Conservation (phyloP, 2,113 vertebrate genomes). For the Coreoperca whiteheadi region DNA sequence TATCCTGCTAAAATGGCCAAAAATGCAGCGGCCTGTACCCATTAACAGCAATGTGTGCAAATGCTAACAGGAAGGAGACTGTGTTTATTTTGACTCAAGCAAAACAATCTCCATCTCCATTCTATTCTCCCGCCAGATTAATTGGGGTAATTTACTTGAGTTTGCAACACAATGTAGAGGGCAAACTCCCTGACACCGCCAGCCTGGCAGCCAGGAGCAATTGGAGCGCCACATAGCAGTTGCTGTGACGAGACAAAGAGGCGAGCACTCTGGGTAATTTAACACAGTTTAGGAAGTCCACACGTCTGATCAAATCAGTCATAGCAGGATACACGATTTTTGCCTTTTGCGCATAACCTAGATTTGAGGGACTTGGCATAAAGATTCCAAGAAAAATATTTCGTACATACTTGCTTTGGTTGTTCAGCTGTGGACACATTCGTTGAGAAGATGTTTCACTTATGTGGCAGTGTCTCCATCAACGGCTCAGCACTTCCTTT, state of each 20-base stretch:
- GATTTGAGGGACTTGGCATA: constrained; percentile 32
- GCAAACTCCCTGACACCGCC: constrained; percentile 67
- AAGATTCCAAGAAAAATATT: background rate
- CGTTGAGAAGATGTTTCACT: constrained; percentile 58
- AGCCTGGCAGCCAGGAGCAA: constrained; percentile 76
- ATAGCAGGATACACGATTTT: constrained; percentile 7
- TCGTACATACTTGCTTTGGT: background rate
- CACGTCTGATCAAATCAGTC: constrained; percentile 60
- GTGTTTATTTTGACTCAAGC: constrained; percentile 74
- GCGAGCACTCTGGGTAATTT: constrained; percentile 72
- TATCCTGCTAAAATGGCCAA: constrained; percentile 64
- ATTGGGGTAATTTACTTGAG: constrained; percentile 75
- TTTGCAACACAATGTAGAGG: constrained; percentile 70
- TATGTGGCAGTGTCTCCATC: constrained; percentile 60
- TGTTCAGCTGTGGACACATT: constrained; percentile 27
- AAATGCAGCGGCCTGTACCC: constrained; percentile 65
- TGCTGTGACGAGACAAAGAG: constrained; percentile 71
- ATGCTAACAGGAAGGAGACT: constrained; percentile 54
- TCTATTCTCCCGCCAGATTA: constrained; percentile 74
- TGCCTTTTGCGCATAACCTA: constrained; percentile 10
- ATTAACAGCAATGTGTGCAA: constrained; percentile 69
- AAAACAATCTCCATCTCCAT: constrained; percentile 79
- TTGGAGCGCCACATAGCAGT: constrained; percentile 64
- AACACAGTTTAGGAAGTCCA: constrained; percentile 56
- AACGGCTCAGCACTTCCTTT: constrained; percentile 70